Base-by-base conservation (phyloP, 2,113 vertebrate genomes). In the Phodopus roborovskii region DNA sequence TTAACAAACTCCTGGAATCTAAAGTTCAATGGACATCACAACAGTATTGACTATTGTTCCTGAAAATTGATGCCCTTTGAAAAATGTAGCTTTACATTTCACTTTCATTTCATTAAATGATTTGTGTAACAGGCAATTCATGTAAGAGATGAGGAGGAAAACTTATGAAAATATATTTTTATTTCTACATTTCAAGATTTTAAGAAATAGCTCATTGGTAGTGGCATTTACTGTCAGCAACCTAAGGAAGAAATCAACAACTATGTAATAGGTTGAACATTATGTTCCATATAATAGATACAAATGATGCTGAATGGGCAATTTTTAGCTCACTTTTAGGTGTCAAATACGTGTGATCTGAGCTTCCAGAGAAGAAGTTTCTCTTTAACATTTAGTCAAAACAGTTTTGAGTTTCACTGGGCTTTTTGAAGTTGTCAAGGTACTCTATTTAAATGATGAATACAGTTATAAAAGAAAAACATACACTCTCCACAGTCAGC, bases 381-480 rank as follows among this genome's bases (percentile, higher is more conserved):
- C 24, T 88, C 20, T 70, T 74, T 24, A 75, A 39, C 42, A 85
- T 91, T 94, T 96, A 93, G 53, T 79, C 64, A 91, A 85, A 74
- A 81, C 28, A 81, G 22, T 66, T 45, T 39, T 90, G 22, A 8
- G 22, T 68, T 93, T 66, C 11, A 68, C 12, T 66, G n/a, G 62
- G 13, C 28, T 79, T 92, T 74, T 85, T 89, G 50, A 96, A 83
- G 79, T 50, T 94, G 92, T 77, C 75, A 93, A 90, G 7, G 10
- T 39, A 92, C 39, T 94, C 92, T 75, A 93, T 92, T 91, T 94
- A 96, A 92, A 90, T 93, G 93, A 97, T 83, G 88, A 92, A 95
- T 92, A 83, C 81, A 30, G 39, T 78, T 73, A 60, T 83, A 93
- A 96, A 91, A 4, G 64, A 77, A 94, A 94, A 90, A 58, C 36